These are phyloP conservation scores for Stichodactyla mertensii DNA, from an alignment of 64 coral and sea anemone species.

Conservation along the genomic window DNA sequence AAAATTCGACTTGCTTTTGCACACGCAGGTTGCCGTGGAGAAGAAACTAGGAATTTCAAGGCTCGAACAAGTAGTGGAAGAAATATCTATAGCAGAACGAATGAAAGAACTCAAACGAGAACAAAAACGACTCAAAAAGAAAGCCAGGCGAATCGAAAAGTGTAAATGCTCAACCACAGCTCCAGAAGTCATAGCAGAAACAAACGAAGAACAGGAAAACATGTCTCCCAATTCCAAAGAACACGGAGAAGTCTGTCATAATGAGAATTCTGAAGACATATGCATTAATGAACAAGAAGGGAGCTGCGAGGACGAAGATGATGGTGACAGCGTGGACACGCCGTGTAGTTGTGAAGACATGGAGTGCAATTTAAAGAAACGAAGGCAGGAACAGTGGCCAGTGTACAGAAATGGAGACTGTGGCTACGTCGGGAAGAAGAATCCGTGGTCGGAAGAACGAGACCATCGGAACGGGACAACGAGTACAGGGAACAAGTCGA, in stretches of 20 bases:
- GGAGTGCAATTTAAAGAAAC: slow-evolving; percentile 2
- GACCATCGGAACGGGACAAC: slow-evolving; percentile 9
- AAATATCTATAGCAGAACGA: slow-evolving; percentile 90
- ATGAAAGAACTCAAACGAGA: slow-evolving; percentile 83
- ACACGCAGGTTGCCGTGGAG: slow-evolving; percentile 73
- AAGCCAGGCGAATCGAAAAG: slow-evolving; percentile 85
- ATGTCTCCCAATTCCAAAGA: slow-evolving; percentile 8
- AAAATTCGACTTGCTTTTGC: too few relatives aligned
- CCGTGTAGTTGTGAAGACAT: slow-evolving; percentile 54
- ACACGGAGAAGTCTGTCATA: slow-evolving; percentile 32
- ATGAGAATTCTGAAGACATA: slow-evolving; percentile 41
- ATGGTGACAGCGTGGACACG: slow-evolving; percentile 40
- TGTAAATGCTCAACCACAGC: slow-evolving; percentile 54
- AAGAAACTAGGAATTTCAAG: slow-evolving; percentile 93
- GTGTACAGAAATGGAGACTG: slow-evolving; percentile 38
- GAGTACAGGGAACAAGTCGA: slow-evolving; percentile 3
- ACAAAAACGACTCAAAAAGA: slow-evolving; percentile 91
- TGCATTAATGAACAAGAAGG: slow-evolving; percentile 47
- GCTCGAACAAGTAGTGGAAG: slow-evolving; percentile 94
- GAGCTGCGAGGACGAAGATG: slow-evolving; percentile 79
- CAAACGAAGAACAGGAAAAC: slow-evolving; percentile 30
- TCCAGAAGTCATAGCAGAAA: slow-evolving; percentile 17
- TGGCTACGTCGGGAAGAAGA: slow-evolving; percentile 36
- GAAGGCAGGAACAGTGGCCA: neutral
- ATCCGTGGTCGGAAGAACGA: neutral